Evolutionary conservation across 2,888 invertebrate genomes (phyloP).

Genomic region (Erpobdella octoculata): DNA sequence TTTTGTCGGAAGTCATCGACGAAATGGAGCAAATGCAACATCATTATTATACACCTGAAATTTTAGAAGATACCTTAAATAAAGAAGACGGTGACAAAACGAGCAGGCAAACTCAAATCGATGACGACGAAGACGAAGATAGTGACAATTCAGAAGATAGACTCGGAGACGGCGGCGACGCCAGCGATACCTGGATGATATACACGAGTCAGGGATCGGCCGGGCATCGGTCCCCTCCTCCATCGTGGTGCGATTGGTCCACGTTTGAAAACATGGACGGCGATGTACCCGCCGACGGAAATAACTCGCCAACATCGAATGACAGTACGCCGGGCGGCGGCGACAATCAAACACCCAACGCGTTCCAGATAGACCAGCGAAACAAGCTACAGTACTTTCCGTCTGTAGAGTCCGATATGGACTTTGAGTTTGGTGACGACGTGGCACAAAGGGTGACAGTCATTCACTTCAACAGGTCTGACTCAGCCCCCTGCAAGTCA

Average conservation of each 20-base stretch:
- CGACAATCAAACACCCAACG: background rate
- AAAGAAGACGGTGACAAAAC: background rate
- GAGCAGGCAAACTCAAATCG: no score
- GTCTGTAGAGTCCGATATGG: conserved; percentile 20
- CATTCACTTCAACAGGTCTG: conserved; percentile 19
- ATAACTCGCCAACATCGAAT: background rate
- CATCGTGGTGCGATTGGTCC: conserved; percentile 25
- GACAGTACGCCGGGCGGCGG: background rate
- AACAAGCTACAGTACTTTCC: conserved; percentile 14
- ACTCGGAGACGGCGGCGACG: background rate
- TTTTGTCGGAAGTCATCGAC: conserved; percentile 12
- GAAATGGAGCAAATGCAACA: conserved; percentile 2
- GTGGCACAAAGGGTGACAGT: conserved; percentile 9
- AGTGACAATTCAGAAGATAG: conserved; percentile 1
- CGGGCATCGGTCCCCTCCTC: conserved; percentile 1
- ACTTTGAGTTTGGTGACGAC: conserved; percentile 13
- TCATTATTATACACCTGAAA: background rate
- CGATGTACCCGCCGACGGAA: background rate
- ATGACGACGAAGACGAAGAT: conserved; percentile 8
- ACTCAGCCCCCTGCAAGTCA: conserved; percentile 19
- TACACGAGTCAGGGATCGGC: background rate
- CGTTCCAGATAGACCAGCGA: background rate
- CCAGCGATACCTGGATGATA: background rate
- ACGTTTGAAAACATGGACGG: conserved; percentile 19
- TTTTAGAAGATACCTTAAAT: background rate